Percentiles rank a stretch among this genome's conserved stretches.
These are phyloP conservation scores for Eupithecia exiguata DNA, from an alignment of 2,888 invertebrate species.

Conservation along the genomic window DNA sequence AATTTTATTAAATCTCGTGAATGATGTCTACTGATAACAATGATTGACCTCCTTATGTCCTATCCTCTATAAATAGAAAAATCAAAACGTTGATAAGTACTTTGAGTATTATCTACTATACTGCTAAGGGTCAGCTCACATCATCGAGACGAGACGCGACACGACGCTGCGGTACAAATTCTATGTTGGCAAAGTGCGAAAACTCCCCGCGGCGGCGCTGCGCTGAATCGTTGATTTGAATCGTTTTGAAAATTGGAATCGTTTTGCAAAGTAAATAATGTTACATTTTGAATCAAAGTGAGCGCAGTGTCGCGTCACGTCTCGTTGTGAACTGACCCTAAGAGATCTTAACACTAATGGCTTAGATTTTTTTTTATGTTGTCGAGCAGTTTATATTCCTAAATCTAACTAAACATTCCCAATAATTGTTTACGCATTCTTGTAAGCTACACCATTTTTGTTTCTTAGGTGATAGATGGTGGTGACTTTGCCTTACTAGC, in stretches of 20 bases:
- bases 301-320: no score
- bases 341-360: background rate
- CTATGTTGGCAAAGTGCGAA: no score
- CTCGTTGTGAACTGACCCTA: no score
- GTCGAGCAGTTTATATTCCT: background rate
- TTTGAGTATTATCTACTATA: background rate
- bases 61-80: background rate
- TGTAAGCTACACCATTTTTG: background rate
- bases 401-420: background rate
- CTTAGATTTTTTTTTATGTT: background rate
- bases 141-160: no score
- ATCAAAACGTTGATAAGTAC: background rate
- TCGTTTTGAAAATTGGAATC: no score
- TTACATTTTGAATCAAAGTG: no score
- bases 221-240: no score
- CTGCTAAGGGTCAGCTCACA: no score
- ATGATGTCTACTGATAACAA: background rate
- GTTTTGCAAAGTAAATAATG: no score
- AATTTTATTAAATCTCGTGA: background rate
- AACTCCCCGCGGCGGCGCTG: no score
- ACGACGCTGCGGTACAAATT: no score
- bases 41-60: background rate
- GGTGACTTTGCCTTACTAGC: conserved; percentile 83
- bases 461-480: conserved; percentile 61
- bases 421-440: background rate